These are phyloP conservation scores for Cylindroiulus punctatus DNA, from an alignment of 2,888 invertebrate species.

Conservation along the genomic window DNA sequence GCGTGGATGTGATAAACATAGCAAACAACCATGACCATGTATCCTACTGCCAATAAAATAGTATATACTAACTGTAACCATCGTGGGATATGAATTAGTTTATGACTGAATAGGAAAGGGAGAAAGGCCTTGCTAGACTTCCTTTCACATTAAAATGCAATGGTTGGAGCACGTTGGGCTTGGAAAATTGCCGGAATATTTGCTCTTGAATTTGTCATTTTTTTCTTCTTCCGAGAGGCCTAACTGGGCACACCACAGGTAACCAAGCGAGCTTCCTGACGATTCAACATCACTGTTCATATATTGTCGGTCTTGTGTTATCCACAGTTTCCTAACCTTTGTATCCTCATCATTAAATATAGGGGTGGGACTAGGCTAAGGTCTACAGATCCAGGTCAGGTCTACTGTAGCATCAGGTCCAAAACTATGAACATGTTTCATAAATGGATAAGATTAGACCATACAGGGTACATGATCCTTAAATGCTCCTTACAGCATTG, in stretches of 20 bases:
- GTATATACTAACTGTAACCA: neutral
- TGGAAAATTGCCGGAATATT: conserved; percentile 21
- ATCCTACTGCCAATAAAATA: neutral
- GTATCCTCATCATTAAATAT: neutral
- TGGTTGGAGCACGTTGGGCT: neutral
- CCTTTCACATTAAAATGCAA: conserved; percentile 36
- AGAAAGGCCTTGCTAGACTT: neutral
- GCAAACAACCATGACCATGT: neutral
- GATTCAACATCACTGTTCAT: conserved; percentile 30
- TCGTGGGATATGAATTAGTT: neutral
- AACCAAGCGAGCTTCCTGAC: conserved; percentile 30
- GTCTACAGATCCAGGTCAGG: neutral
- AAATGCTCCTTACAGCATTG: too few relatives aligned
- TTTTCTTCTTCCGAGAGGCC: neutral
- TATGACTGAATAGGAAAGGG: conserved; percentile 11
- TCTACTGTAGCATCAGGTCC: neutral
- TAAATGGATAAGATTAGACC: neutral
- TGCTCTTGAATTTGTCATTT: neutral
- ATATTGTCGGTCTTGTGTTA: conserved; percentile 6
- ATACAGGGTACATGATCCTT: too few relatives aligned
- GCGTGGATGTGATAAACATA: neutral
- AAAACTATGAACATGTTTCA: neutral
- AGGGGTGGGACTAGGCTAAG: neutral
- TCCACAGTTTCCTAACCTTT: neutral
- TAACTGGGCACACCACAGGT: neutral